Percentiles rank a stretch among this genome's conserved stretches.
These are phyloP conservation scores for Fratercula arctica DNA, from an alignment of 2,797 vertebrate genomes.

Conservation along the genomic window DNA sequence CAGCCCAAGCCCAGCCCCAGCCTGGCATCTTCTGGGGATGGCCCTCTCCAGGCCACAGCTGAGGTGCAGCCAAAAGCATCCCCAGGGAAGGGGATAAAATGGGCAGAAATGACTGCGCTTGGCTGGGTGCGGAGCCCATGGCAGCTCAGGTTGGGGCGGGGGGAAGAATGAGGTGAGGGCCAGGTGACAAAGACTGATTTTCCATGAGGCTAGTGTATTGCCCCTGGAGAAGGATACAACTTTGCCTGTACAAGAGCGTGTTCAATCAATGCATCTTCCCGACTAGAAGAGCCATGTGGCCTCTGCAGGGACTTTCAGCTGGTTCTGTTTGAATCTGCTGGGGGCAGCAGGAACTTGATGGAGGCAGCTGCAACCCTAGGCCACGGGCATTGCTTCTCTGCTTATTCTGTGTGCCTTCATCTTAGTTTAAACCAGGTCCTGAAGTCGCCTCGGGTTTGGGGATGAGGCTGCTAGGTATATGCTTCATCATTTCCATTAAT, in stretches of 20 bases:
- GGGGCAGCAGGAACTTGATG: constrained; percentile 4
- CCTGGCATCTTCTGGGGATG: not conserved
- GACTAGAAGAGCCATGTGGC: not conserved
- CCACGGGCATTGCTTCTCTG: not conserved
- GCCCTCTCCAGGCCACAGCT: not conserved
- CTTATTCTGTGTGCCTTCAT: not conserved
- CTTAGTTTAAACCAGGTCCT: not conserved
- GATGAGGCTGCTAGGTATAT: not conserved
- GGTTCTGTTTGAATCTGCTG: constrained; percentile 23
- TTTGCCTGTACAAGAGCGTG: constrained; percentile 2
- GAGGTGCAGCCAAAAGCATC: not conserved
- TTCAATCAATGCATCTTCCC: constrained; percentile 5
- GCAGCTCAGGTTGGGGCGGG: not conserved
- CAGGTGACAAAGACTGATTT: not conserved
- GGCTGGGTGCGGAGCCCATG: not conserved
- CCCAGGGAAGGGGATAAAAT: not conserved
- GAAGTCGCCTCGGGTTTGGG: not conserved
- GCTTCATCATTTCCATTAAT: not conserved
- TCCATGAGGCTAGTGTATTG: not conserved
- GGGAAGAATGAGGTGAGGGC: not conserved
- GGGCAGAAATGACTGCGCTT: not conserved
- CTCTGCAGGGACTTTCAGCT: constrained; percentile 3
- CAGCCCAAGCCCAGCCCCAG: not conserved
- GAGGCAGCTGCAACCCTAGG: not conserved
- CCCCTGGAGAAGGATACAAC: not conserved